Evolutionary conservation across 2,797 vertebrate species (phyloP), one percentile per base, ranked within the genome.

Genomic region (Pseudocheirus occidentalis): DNA sequence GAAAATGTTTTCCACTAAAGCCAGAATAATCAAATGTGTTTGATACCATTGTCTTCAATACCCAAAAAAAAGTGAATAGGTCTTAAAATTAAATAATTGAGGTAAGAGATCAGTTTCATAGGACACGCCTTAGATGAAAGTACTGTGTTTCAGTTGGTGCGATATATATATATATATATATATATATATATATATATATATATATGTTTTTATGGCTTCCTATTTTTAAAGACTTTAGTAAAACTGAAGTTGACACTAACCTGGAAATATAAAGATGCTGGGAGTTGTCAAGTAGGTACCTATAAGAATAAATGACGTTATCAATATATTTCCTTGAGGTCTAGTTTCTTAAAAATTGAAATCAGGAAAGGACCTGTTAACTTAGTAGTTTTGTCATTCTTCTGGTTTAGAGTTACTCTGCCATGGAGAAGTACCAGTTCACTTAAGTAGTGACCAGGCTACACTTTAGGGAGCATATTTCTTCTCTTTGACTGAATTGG

Each of bases 121-220:
- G 95, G 55, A 94, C 95, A 94, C 96, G 93, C 93, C 94, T 97
- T 94, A 96, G 90, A 94, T 96, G 56, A 94, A 93, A 95, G 94
- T 90, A 55, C 58, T 96, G 1, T 81, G 1, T 94, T 96, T 96
- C 46, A 96, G 28, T 91, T 93, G 66, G 6, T 81, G 3, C 58
- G 94, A 92, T 94, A 92, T 53, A n/a, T n/a, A n/a, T n/a, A n/a
- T n/a, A n/a, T n/a, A n/a, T n/a, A n/a, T n/a, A n/a, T n/a, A n/a
- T n/a, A 55, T 73, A 50, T 96, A n/a, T n/a, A n/a, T n/a, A n/a
- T n/a, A n/a, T n/a, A n/a, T n/a, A n/a, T n/a, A n/a, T n/a, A n/a
- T n/a, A 55, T 73, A 50, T 96, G 14, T 5, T 96, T 81, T 92
- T 93, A 29, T 94, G 93, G 81, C 13, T 94, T 28, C 62, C 57